Base-by-base conservation (phyloP, 2,888 invertebrate species). In the Apodemia zela region DNA sequence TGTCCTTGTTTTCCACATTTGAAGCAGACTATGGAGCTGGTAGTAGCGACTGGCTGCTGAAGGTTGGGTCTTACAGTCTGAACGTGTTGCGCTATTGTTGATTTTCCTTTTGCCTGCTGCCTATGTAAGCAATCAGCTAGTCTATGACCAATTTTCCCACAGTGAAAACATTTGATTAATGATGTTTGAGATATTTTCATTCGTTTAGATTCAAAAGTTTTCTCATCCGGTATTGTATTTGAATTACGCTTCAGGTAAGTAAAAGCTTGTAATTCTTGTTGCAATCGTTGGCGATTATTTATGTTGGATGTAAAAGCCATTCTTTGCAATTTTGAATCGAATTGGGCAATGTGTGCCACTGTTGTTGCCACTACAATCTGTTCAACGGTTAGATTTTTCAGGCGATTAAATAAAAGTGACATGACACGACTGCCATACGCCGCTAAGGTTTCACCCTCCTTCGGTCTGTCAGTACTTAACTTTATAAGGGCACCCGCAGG, bases 271-370 rank as follows among this genome's bases (percentile, higher is more conserved):
- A 35, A 8, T 35, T 35, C 35, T 35, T 35, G 64, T 25, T 62
- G 64, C 38, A 51, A 47, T 38, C 25, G 21, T 8, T 21, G 7
- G 7, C 59, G 35, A 13, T 47, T 59, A 1, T 33, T 29, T 5
- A 65, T 57, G 7, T 66, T 42, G 1, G 62, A 25, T 17, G 63
- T 65, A 51, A 65, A 61, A 6, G 63, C 59, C 8, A 67, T 18
- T 18, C 65, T 49, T 21, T 45, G 45, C 15, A 45, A 45, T 13
- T 5, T 45, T 45, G 45, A 45, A 38, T 35, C 35, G 33, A 15
- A 66, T 18, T 65, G 64, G 0, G 66, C 47, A 17, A 67, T 62
- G 57, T 68, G 68, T 29, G 68, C 51, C n/a, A 68, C 51, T 15
- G 63, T 57, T 13, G 64, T 63, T 15, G 64, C 45, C 17, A 65